These are phyloP conservation scores for Colostygia pectinataria DNA, from an alignment of 2,888 invertebrate species.

Conservation along the genomic window DNA sequence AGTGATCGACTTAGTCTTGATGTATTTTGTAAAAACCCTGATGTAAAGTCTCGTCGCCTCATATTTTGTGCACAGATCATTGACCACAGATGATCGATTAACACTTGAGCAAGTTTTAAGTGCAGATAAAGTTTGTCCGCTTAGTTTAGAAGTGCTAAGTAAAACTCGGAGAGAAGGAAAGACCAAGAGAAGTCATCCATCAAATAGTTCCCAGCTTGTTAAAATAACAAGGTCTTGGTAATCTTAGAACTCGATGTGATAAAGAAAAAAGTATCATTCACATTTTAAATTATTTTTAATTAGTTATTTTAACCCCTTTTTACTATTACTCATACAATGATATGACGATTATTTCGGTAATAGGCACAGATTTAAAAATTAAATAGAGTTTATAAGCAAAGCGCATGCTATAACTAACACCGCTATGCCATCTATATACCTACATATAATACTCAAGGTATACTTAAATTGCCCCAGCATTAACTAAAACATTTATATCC, in stretches of 20 bases:
- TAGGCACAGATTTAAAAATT: no score
- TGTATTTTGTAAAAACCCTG: no score
- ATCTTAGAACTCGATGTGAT: conserved; percentile 23
- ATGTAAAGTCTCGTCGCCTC: conserved; percentile 13
- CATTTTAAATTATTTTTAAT: conserved; percentile 1
- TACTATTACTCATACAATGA: no score
- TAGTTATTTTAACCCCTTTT: no score
- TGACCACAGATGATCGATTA: conserved; percentile 71
- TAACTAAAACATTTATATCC: conserved; percentile 16
- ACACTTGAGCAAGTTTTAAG: conserved; percentile 60
- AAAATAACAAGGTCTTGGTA: conserved; percentile 53
- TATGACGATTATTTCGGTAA: no score
- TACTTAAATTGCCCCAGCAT: conserved; percentile 2
- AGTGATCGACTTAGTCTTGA: no score
- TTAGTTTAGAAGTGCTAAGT: conserved; percentile 62
- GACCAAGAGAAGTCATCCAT: conserved; percentile 66
- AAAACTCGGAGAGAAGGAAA: conserved; percentile 60
- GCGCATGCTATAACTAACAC: no score
- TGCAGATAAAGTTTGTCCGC: conserved; percentile 63
- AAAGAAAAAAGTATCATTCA: conserved; percentile 8
- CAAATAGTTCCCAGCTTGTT: conserved; percentile 59
- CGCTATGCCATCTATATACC: no score
- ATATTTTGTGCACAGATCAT: conserved; percentile 56
- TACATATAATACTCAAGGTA: no score
- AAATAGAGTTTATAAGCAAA: no score